phyloP scores from a whole-genome alignment of 2,797 vertebrate species.

The Gila robusta region DNA sequence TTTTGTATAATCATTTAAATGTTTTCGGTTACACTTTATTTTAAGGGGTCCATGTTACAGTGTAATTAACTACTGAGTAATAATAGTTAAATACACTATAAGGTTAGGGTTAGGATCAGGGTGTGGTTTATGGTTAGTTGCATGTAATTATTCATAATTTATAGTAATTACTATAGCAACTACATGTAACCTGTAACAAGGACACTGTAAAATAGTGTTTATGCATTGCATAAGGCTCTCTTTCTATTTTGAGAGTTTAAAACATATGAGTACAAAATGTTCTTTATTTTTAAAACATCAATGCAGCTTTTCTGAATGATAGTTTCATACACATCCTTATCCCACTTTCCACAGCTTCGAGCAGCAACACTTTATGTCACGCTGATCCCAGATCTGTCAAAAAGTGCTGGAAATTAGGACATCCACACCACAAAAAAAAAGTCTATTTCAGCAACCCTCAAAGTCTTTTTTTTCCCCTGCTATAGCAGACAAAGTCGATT shows the following conservation, averaged over 20 bases:
- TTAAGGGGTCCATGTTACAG: neutral
- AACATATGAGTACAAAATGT: neutral
- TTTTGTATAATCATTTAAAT: neutral
- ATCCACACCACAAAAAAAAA: neutral
- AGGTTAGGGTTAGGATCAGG: neutral
- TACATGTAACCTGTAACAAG: neutral
- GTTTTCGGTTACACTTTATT: neutral
- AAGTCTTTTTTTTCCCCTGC: neutral
- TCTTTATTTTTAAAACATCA: neutral
- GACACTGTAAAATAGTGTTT: neutral
- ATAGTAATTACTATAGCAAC: neutral
- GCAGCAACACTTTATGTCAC: constrained; percentile 7
- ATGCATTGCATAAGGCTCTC: neutral
- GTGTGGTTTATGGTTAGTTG: neutral
- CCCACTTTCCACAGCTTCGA: neutral
- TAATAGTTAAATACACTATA: neutral
- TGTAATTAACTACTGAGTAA: neutral
- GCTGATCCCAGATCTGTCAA: constrained; percentile 30
- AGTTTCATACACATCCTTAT: constrained; percentile 9
- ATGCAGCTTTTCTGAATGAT: neutral
- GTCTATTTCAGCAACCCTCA: neutral
- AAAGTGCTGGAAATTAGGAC: constrained; percentile 12
- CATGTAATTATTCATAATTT: neutral
- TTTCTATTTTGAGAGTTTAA: neutral
- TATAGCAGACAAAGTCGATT: neutral